These are phyloP conservation scores for Clarias magur DNA, from an alignment of 2,113 vertebrate species.

Conservation along the genomic window DNA sequence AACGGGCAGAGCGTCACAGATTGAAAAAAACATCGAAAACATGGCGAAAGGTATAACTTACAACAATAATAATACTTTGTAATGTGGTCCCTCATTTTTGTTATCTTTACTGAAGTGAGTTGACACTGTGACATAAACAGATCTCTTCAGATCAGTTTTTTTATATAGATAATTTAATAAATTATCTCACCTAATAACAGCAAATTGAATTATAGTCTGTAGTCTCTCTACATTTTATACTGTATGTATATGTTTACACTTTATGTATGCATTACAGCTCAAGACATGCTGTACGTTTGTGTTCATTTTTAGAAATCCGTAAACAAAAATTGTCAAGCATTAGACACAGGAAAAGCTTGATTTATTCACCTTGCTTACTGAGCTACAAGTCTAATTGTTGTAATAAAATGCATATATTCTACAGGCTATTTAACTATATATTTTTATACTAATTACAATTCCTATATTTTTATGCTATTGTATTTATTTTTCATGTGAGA, in stretches of 20 bases:
- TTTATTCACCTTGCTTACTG: neutral
- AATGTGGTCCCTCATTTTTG: neutral
- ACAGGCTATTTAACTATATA: neutral
- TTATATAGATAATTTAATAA: neutral
- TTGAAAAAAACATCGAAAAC: conserved; percentile 86
- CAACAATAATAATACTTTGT: neutral
- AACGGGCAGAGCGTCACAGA: conserved; percentile 68
- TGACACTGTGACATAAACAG: neutral
- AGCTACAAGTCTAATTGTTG: neutral
- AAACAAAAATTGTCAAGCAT: neutral
- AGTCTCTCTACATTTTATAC: neutral
- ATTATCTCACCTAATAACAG: neutral
- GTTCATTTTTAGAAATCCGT: neutral
- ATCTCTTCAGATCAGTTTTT: neutral
- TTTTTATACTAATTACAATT: neutral
- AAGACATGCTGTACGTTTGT: neutral
- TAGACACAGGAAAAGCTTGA: neutral
- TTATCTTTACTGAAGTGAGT: neutral
- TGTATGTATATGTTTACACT: neutral
- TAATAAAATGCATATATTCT: neutral
- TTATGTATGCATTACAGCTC: neutral
- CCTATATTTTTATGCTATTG: neutral
- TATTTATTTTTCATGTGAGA: neutral
- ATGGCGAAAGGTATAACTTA: conserved; percentile 86
- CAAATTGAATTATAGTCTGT: neutral